Base-by-base conservation (phyloP, 2,113 vertebrate species). In the Spilogale gracilis region DNA sequence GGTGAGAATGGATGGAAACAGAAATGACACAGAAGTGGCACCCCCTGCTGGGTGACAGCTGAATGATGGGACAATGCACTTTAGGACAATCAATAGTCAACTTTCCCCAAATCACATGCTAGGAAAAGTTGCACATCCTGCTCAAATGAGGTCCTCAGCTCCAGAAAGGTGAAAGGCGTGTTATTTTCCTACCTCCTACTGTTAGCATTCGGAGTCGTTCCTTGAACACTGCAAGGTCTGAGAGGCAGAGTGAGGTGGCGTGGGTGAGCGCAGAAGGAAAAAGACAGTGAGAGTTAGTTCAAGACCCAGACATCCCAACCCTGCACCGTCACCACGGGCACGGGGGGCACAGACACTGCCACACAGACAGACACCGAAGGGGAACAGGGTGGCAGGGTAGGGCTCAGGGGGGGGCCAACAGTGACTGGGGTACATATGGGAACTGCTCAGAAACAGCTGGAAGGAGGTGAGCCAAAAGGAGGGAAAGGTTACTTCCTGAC, bases 181-280 rank as follows among this genome's bases (percentile, higher is more conserved):
- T 98, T 97, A 97, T 98, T 98, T 98, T 98, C 99, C 96, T 99
- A 99, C 99, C 99, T 99, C 99, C 99, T 97, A 99, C 99, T 93
- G 99, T 99, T 97, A 99, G 99, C 99, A 99, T 98, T 99, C 99
- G 99, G 98, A 99, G 99, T 98, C 99, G 99, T 98, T 99, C 99
- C 99, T 99, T 99, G 99, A 99, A 99, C 98, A 99, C 98, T 89
- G 99, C 98, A 97, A 99, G 98, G 98, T 99, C 99, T 99, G 99
- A 99, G 99, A 97, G 97, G 98, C 98, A 98, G 98, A 98, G 99
- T 98, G 99, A 89, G 98, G 98, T 98, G 98, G 96, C 96, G n/a
- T 13, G 96, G 95, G 96, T 65, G 95, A 97, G 56, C 95, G 97
- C 98, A 98, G 97, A 97, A 97, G 98, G 98, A 98, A 98, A 98